phyloP scores from a whole-genome alignment of 2,113 vertebrate species.

The Scartelaos histophorus region DNA sequence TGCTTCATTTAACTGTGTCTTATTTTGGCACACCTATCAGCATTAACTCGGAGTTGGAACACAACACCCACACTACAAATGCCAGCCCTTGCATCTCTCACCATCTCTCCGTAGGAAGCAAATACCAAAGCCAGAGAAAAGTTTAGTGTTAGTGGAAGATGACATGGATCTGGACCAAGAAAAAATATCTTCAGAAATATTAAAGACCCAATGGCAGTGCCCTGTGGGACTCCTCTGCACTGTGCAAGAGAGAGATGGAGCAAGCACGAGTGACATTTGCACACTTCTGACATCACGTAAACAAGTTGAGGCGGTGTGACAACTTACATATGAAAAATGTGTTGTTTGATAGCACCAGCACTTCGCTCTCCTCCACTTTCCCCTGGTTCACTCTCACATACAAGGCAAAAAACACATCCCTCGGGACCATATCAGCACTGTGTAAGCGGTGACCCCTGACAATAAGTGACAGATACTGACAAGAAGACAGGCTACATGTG shows the following conservation, averaged over 20 bases:
- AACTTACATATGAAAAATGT: slow-evolving; percentile 33
- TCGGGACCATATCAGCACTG: slow-evolving; percentile 57
- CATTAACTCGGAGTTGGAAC: slow-evolving; percentile 36
- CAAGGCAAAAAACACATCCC: slow-evolving; percentile 51
- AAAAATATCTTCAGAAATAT: slow-evolving; percentile 6
- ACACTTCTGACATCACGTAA: slow-evolving; percentile 20
- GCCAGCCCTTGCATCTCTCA: slow-evolving; percentile 29
- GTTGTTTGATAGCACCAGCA: slow-evolving; percentile 47
- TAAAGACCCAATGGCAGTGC: neutral
- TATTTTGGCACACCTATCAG: slow-evolving; percentile 41
- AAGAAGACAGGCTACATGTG: slow-evolving; percentile 66
- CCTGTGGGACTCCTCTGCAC: slow-evolving; percentile 1
- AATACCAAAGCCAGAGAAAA: slow-evolving; percentile 3
- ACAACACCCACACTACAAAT: slow-evolving; percentile 38
- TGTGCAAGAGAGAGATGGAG: slow-evolving; percentile 3
- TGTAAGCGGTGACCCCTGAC: slow-evolving; percentile 71
- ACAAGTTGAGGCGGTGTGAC: slow-evolving; percentile 32
- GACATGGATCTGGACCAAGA: slow-evolving; percentile 9
- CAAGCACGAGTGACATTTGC: neutral
- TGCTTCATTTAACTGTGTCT: slow-evolving; percentile 26
- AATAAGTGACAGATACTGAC: slow-evolving; percentile 73
- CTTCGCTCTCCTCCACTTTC: slow-evolving; percentile 35
- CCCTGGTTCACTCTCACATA: slow-evolving; percentile 42
- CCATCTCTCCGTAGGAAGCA: slow-evolving; percentile 19
- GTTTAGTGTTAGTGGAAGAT: slow-evolving; percentile 12